Base-by-base conservation (phyloP, 2,797 vertebrate species). In the Hippocampus kuda region DNA sequence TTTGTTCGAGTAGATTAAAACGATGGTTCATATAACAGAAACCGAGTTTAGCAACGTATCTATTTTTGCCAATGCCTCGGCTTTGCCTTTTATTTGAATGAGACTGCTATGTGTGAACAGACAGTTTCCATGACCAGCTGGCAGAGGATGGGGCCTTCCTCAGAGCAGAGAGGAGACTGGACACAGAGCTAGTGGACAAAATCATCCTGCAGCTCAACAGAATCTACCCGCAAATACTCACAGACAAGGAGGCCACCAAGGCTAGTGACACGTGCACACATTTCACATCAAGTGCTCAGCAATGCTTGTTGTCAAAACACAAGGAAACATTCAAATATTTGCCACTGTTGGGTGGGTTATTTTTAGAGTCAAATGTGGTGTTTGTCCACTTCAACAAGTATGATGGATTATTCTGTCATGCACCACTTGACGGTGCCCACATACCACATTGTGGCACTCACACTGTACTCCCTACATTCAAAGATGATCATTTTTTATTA, bases 121-220 rank as follows among this genome's bases (percentile, higher is more conserved):
- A 92, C 69, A 89, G 86, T 2, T 95, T 94, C 74, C 88, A 77
- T 11, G 94, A 94, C 49, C 96, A 97, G 79, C 90, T 99, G 77
- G 85, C 81, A 9, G 91, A 93, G 75, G 97, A 99, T 90, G 88
- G 86, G 6, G 83, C 84, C 66, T 98, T 93, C 86, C 91, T 99
- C 67, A 82, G 65, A 74, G 69, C 83, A 10, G 92, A 91, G 0
- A 88, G 83, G 38, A 88, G 89, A 61, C 80, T 99, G 82, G 94
- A 93, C 60, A 95, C 95, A 5, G 94, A 95, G 65, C 88, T 93
- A 73, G 90, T 96, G 65, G 97, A 99, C 82, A 98, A 91, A 89
- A 87, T 99, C 65, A 90, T 98, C 74, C 91, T 99, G 68, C 97
- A 99, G 88, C 93, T 99, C 57, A 99, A 98, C 85, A 92, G 97